Base-by-base conservation (phyloP, 1,140 invertebrate genomes). In the Hypsibius dujardini region DNA sequence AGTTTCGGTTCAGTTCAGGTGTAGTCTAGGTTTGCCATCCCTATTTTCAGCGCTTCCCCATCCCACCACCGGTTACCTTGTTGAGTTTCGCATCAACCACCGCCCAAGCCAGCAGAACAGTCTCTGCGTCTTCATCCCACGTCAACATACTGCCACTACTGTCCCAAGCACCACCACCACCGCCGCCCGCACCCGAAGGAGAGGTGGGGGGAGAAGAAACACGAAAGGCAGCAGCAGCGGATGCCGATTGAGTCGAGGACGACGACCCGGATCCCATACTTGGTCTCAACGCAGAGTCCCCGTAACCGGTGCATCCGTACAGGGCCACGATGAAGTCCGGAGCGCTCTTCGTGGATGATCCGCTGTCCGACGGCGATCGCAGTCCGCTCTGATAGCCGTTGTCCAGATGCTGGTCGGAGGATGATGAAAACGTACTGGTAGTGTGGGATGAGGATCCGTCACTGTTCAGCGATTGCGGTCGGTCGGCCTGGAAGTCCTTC, bases 251-350 rank as follows among this genome's bases (percentile, higher is more conserved):
- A 7, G 7, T n/a, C n/a, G 7, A 12, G 50, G 50, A 56, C 50
- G n/a, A 7, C 7, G 7, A 7, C 50, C 50, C 50, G n/a, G 7
- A 7, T 12, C 50, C 50, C 7, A 7, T 12, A n/a, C n/a, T 56
- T n/a, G 50, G n/a, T 56, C n/a, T 56, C 7, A 56, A n/a, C 50
- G 50, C 7, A 7, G n/a, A n/a, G 7, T 56, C 50, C 7, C 50
- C 50, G 50, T 56, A 56, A 7, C 50, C 50, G 7, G 50, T 56
- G 50, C 50, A 56, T 56, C 50, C 50, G n/a, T 56, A 56, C 50
- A 56, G 50, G 28, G 28, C 28, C 28, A 28, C 28, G 28, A 28
- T 28, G 28, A 28, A 28, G 28, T 28, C 28, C 28, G 28, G 28
- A 28, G 28, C 28, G 28, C 28, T 28, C 28, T 28, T 28, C 28